Evolutionary conservation across 2,888 invertebrate genomes (phyloP), one percentile per base, ranked within the genome.

Genomic region (Tiliacea citrago): DNA sequence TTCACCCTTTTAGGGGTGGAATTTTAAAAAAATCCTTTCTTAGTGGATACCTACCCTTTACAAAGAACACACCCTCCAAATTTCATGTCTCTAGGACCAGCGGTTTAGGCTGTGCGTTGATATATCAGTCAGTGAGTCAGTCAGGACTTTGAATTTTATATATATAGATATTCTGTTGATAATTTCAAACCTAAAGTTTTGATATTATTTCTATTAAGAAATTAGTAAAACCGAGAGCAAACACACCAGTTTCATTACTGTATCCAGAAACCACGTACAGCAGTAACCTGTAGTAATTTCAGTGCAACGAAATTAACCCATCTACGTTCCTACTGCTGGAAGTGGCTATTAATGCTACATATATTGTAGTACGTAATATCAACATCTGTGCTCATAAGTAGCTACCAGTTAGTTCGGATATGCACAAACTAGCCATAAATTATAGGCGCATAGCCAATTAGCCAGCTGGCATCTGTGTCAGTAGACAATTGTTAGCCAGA

Each of bases 391-490:
- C 57, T 75, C 72, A 82, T 77, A 75, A 83, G 77, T 79, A 77
- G 69, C 51, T 63, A 71, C 47, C 63, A 70, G 75, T 68, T n/a
- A 76, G 60, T 79, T 79, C 49, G 75, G 66, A 82, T 81, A 78
- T 83, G 61, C 81, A 77, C 79, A 78, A 77, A 75, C 78, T 76
- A 67, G 45, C 79, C 79, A 82, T 83, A 85, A 88, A 86, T 83
- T 84, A 75, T 77, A 71, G 75, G 68, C 73, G 79, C 79, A 85
- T 87, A 79, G 75, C 81, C 86, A 84, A 86, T 87, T 87, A 87
- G 86, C 86, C 75, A 82, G 84, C 86, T 86, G 86, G 82, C 81
- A 86, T 82, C 75, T 81, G 76, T 78, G 82, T 85, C 77, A 84
- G 73, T 75, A 68, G 79, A 84, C 82, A 77, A 82, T 85, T 76